phyloP scores from a whole-genome alignment of 2,888 invertebrate genomes.

The Leptopilina syphax region DNA sequence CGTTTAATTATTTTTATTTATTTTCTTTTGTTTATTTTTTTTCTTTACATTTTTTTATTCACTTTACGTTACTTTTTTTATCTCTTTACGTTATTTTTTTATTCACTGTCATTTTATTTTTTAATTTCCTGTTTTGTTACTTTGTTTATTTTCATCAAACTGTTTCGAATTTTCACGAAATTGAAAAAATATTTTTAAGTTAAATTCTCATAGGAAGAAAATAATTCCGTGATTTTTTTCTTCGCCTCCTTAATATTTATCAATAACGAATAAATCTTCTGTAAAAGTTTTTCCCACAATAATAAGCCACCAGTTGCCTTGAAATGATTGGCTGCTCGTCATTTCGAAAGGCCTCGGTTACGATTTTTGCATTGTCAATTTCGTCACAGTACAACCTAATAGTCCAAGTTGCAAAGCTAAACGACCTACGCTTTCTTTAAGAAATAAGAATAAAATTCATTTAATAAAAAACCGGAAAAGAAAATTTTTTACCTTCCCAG shows the following conservation, averaged over 20 bases:
- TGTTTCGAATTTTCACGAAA: no score
- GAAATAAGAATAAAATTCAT: conserved; percentile 17
- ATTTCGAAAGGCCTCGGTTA: conserved; percentile 21
- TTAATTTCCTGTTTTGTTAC: no score
- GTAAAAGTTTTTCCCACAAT: conserved; percentile 14
- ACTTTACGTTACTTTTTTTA: no score
- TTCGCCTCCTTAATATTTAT: not conserved
- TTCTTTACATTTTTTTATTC: not conserved
- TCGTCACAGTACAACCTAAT: conserved; percentile 17
- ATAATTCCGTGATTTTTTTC: not conserved
- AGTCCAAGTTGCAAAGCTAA: not conserved
- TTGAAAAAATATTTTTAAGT: not conserved
- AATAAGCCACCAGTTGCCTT: conserved; percentile 9
- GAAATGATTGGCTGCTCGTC: conserved; percentile 27
- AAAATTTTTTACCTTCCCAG: not conserved
- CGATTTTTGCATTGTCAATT: conserved; percentile 24
- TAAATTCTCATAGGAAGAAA: not conserved
- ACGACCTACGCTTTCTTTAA: not conserved
- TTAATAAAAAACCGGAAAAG: not conserved
- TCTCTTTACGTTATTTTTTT: no score
- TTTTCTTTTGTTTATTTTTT: no score
- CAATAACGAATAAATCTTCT: conserved; percentile 8
- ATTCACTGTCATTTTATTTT: no score
- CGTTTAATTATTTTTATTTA: no score
- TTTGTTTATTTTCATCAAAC: no score